Base-by-base conservation (phyloP, 2,888 invertebrate genomes). In the Trissonchulus sp. region DNA sequence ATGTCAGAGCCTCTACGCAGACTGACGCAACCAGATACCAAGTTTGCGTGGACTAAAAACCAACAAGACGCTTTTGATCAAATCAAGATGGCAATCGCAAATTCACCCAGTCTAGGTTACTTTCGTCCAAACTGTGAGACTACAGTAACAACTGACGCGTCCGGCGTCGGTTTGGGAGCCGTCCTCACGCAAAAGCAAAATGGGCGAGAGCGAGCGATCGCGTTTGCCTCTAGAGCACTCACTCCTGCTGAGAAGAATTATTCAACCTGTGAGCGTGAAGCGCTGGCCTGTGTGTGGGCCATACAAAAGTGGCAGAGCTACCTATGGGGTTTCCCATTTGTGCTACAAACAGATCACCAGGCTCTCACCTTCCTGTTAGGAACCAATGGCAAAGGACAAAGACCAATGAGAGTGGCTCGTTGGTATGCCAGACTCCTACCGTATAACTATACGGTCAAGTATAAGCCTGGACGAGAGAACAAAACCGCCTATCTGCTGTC, bases 211-310 rank as follows among this genome's bases (percentile, higher is more conserved):
- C 8, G 48, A 48, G 48, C 23, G 48, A 48, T 8, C 48, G 48
- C 48, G 8, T 48, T 48, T 23, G 48, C 48, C 48, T 48, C 48
- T 48, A 48, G 48, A 48, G 23, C 48, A 48, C 48, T 48, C 48
- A 48, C 8, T 48, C 48, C 48, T 48, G 23, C 48, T 15, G 48
- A 48, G 48, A 48, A 48, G 48, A 48, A 48, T 48, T 48, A 48
- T 23, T 48, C 48, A 48, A 48, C 48, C 48, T 48, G 48, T 23
- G 48, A 48, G 23, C 48, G 48, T 23, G 48, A 48, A 48, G 48
- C 48, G 23, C 48, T 48, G 48, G 48, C 48, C 23, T 48, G 48
- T 48, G 48, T 48, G 48, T 48, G 48, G 48, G 48, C 48, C 48
- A 48, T 8, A 48, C 48, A 48, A 23, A 48, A 48, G 48, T 48